Base-by-base conservation (phyloP, 2,888 invertebrate species). In the Pachymerium ferrugineum region DNA sequence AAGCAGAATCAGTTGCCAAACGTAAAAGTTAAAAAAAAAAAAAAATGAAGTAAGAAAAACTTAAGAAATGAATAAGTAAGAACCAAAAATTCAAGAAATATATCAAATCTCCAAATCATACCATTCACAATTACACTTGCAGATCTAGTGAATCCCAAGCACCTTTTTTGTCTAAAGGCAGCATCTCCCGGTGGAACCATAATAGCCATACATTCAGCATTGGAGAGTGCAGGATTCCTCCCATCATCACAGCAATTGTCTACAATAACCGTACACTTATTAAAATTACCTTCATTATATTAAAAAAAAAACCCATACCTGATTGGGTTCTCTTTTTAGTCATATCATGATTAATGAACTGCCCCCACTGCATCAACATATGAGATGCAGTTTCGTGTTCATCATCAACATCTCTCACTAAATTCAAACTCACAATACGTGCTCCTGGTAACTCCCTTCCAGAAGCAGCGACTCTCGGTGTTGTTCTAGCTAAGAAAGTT, bases 351-450 rank as follows among this genome's bases (percentile, higher is more conserved):
- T 71, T 71, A n/a, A 71, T 38, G 12, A 71, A 28, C 29, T 71
- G 71, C 19, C 71, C 71, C 71, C 71, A 71, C 22, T 71, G 71
- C 71, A 71, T 71, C 38, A 71, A 35, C 71, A 71, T 71, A n/a
- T 71, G 71, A 4, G 71, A 71, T 19, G 22, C 35, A 19, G 14
- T 28, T 16, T 19, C 35, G 22, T 71, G 71, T 19, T 71, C 71
- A 71, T 71, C 19, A 38, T 71, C 35, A 28, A 38, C 35, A 42
- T 71, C 71, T 28, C 25, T 16, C 10, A 35, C 35, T 10, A 71
- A 6, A 25, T 33, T 19, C 42, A 71, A 28, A 71, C 71, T 71
- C 10, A 42, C 42, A 8, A 71, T 33, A 8, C 71, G 19, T n/a
- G 71, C 71, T 5, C 38, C 42, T 4, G 71, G 71, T 6, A 71